These are phyloP conservation scores for Sula dactylatra DNA, from an alignment of 2,113 vertebrate species.

Conservation along the genomic window DNA sequence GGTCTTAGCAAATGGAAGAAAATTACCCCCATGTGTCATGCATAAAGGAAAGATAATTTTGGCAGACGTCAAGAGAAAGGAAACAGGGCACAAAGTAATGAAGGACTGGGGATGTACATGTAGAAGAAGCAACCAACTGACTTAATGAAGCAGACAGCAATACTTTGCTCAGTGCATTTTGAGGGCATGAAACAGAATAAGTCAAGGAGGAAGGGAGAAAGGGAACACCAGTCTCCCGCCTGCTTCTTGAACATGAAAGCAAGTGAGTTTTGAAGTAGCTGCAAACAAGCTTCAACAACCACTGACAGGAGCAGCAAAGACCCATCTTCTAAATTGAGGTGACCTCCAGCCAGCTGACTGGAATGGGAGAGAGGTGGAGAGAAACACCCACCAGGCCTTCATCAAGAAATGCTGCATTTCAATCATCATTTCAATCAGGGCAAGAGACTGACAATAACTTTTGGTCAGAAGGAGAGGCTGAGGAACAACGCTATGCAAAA, in stretches of 20 bases:
- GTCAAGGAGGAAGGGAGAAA: not conserved
- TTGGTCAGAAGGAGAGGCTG: not conserved
- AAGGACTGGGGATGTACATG: not conserved
- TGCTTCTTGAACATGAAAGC: not conserved
- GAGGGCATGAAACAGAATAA: not conserved
- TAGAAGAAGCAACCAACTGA: not conserved
- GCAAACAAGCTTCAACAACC: not conserved
- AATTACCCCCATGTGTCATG: not conserved
- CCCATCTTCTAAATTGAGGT: not conserved
- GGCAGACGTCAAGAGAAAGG: not conserved
- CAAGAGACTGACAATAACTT: not conserved
- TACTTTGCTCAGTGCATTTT: not conserved
- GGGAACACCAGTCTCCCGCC: not conserved
- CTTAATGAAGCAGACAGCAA: not conserved
- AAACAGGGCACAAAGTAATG: not conserved
- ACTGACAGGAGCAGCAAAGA: not conserved
- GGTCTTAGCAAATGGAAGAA: not conserved
- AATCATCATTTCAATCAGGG: too few species aligned
- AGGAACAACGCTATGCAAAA: not conserved
- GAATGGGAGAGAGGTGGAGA: not conserved
- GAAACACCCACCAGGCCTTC: too few species aligned
- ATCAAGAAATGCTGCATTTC: not conserved
- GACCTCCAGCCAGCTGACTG: not conserved
- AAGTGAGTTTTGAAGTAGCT: not conserved
- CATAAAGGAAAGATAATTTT: not conserved